phyloP scores from a whole-genome alignment of 2,888 invertebrate species.

The Alsophila aescularia region DNA sequence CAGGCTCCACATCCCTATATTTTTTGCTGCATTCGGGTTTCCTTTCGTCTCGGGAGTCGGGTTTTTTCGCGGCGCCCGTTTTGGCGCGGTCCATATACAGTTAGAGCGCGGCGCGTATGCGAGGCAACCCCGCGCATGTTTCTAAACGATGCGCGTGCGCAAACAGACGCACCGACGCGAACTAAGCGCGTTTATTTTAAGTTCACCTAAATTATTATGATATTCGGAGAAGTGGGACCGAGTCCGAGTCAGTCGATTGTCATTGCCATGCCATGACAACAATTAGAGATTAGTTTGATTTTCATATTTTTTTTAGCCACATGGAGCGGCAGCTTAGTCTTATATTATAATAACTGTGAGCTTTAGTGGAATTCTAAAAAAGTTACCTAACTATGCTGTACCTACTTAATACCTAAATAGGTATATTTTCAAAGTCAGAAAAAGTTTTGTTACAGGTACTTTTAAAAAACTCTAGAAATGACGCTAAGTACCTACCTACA shows the following conservation, averaged over 20 bases:
- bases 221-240: conserved; percentile 26
- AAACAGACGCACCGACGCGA: conserved; percentile 11
- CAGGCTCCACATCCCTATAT: conserved; percentile 35
- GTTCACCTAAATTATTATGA: conserved; percentile 30
- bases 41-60: conserved; percentile 69
- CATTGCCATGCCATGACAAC: conserved; percentile 2
- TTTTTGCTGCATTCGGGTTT: conserved; percentile 72
- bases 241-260: conserved; percentile 14
- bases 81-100: conserved; percentile 81
- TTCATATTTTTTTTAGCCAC: not conserved
- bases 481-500: too few species aligned
- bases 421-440: too few species aligned
- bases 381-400: too few species aligned
- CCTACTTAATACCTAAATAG: too few species aligned
- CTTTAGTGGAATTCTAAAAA: too few species aligned
- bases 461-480: too few species aligned
- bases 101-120: conserved; percentile 53
- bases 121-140: conserved; percentile 73
- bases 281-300: not conserved
- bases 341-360: too few species aligned
- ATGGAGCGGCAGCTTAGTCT: too few species aligned
- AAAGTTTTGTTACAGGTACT: too few species aligned
- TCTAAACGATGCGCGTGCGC: conserved; percentile 3
- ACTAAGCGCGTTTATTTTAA: conserved; percentile 24
- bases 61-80: conserved; percentile 77